Percentiles rank a stretch among this genome's conserved stretches.
Evolutionary conservation across 2,113 vertebrate genomes (phyloP).

Genomic region (Scopus umbretta): DNA sequence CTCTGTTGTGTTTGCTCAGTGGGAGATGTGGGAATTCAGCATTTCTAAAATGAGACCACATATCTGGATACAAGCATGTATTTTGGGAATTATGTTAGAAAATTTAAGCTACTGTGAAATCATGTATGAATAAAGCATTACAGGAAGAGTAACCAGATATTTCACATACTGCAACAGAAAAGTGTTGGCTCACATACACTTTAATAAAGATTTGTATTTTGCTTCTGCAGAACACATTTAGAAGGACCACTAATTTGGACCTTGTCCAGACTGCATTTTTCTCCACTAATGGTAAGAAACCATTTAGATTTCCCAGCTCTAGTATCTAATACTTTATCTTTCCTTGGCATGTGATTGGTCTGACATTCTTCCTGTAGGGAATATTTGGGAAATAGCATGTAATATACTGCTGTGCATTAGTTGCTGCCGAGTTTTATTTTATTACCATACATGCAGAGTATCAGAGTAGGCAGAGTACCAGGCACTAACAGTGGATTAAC

Average conservation of each 20-base stretch:
- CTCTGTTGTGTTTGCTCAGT: neutral
- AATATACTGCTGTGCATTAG: neutral
- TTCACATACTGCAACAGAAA: neutral
- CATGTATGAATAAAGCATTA: neutral
- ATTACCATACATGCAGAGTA: neutral
- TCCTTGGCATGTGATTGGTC: neutral
- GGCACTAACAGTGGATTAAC: neutral
- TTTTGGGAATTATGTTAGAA: neutral
- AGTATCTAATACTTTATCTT: neutral
- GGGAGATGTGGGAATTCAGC: neutral
- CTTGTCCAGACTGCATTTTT: neutral
- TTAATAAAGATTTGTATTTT: neutral
- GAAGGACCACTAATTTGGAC: neutral
- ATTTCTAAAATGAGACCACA: neutral
- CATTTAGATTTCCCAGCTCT: neutral
- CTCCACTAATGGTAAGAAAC: neutral
- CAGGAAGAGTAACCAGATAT: neutral
- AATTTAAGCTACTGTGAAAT: neutral
- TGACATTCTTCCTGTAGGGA: neutral
- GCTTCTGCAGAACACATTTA: neutral
- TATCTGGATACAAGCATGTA: neutral
- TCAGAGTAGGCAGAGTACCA: neutral
- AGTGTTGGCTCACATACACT: neutral
- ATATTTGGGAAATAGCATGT: neutral
- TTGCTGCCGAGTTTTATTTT: neutral